A percentile compares a stretch with the other conserved stretches of the same genome.
phyloP scores from a whole-genome alignment of 1,140 invertebrate genomes.

The Zophobas morio region DNA sequence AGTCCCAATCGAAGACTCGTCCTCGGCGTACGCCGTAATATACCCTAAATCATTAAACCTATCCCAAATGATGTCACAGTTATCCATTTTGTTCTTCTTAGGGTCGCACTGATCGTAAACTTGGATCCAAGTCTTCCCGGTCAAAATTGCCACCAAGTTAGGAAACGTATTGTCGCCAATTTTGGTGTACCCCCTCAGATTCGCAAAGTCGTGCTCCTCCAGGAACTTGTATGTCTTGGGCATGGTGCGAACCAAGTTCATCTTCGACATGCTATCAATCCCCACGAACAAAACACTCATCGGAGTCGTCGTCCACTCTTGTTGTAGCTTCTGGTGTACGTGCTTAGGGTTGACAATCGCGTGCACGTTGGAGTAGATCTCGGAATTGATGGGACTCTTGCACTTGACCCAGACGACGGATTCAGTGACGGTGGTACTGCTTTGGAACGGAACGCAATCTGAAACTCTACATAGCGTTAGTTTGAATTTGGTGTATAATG shows the following conservation, averaged over 20 bases:
- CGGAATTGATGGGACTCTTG: slow-evolving; percentile 55
- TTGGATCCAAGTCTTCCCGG: slow-evolving; percentile 69
- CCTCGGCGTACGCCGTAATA: slow-evolving; percentile 77
- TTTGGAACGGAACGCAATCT: slow-evolving; percentile 67
- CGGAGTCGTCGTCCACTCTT: slow-evolving; percentile 22
- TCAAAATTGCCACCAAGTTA: slow-evolving; percentile 84
- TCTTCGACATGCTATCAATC: slow-evolving; percentile 86
- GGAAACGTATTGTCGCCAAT: slow-evolving; percentile 87
- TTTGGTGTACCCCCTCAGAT: slow-evolving; percentile 77
- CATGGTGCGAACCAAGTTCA: slow-evolving; percentile 84
- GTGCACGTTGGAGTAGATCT: slow-evolving; percentile 72
- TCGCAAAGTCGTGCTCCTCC: slow-evolving; percentile 68
- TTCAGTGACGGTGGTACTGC: slow-evolving; percentile 64
- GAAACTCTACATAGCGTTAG: slow-evolving; percentile 61
- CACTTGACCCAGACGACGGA: slow-evolving; percentile 70
- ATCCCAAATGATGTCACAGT: slow-evolving; percentile 77
- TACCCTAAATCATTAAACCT: slow-evolving; percentile 74
- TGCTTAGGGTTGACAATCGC: slow-evolving; percentile 62
- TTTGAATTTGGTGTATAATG: neutral
- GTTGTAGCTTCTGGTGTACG: slow-evolving; percentile 43
- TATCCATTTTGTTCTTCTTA: slow-evolving; percentile 68
- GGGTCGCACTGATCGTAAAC: slow-evolving; percentile 71
- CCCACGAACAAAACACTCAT: slow-evolving; percentile 83
- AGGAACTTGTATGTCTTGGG: slow-evolving; percentile 80
- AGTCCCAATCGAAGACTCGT: slow-evolving; percentile 72